phyloP scores from a whole-genome alignment of 1,140 invertebrate genomes.

The Cydia amplana region DNA sequence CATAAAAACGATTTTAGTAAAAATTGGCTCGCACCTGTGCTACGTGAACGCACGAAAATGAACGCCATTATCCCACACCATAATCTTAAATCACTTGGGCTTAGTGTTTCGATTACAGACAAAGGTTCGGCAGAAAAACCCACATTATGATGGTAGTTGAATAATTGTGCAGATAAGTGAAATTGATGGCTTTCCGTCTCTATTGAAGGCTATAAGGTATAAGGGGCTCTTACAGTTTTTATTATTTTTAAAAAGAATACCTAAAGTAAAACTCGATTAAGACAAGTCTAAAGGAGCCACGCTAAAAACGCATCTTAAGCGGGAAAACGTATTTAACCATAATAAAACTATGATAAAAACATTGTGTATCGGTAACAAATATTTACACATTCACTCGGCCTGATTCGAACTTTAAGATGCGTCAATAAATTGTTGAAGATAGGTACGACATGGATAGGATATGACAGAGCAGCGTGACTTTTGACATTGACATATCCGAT shows the following conservation, averaged over 20 bases:
- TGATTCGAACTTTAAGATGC: too few species aligned
- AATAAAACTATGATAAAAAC: too few species aligned
- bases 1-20: constrained; percentile 57
- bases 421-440: too few species aligned
- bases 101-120: constrained; percentile 74
- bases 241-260: background rate
- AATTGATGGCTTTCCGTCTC: constrained; percentile 56
- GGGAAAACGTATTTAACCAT: too few species aligned
- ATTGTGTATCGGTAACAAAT: too few species aligned
- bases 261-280: too few species aligned
- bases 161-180: constrained; percentile 73
- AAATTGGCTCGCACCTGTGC: constrained; percentile 61
- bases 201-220: constrained; percentile 34
- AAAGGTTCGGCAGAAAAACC: constrained; percentile 68
- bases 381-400: too few species aligned
- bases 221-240: background rate
- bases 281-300: too few species aligned
- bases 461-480: too few species aligned
- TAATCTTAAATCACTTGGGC: constrained; percentile 76
- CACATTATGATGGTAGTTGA: constrained; percentile 74
- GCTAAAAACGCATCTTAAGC: too few species aligned
- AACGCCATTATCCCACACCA: constrained; percentile 71
- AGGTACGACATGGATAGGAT: too few species aligned
- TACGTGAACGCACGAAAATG: constrained; percentile 58
- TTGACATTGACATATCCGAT: too few species aligned